phyloP scores from a whole-genome alignment of 2,113 vertebrate genomes.

The Ceyx margarethae region DNA sequence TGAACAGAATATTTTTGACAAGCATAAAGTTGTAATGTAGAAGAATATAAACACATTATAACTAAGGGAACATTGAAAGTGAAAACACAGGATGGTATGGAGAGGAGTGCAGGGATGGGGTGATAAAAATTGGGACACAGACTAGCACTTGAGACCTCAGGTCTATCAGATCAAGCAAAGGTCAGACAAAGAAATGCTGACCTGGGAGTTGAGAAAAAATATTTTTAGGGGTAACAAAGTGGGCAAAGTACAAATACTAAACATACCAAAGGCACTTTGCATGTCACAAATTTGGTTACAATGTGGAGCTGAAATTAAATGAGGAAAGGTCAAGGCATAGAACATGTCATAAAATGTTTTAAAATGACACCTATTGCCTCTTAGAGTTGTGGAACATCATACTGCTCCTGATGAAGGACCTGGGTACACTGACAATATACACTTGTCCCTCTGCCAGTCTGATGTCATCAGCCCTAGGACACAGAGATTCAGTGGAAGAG shows the following conservation, averaged over 20 bases:
- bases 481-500: not conserved
- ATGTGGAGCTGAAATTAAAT: not conserved
- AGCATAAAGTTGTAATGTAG: not conserved
- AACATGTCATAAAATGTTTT: not conserved
- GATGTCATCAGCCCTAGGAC: not conserved
- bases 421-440: not conserved
- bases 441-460: not conserved
- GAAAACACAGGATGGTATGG: not conserved
- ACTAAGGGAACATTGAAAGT: not conserved
- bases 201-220: not conserved
- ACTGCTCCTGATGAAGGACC: rapidly evolving
- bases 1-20: not conserved
- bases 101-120: not conserved
- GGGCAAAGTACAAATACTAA: not conserved
- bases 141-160: not conserved
- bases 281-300: not conserved
- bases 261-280: not conserved
- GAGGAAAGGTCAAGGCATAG: not conserved
- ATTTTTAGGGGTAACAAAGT: not conserved
- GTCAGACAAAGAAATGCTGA: not conserved
- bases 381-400: not conserved
- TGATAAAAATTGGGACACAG: not conserved
- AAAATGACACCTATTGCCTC: not conserved
- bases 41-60: not conserved
- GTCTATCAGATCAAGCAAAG: not conserved